Percentiles rank a stretch among this genome's conserved stretches.
These are phyloP conservation scores for Oscarella lobularis DNA, from an alignment of 37 sponge, comb jelly and placozoan species.

Conservation along the genomic window DNA sequence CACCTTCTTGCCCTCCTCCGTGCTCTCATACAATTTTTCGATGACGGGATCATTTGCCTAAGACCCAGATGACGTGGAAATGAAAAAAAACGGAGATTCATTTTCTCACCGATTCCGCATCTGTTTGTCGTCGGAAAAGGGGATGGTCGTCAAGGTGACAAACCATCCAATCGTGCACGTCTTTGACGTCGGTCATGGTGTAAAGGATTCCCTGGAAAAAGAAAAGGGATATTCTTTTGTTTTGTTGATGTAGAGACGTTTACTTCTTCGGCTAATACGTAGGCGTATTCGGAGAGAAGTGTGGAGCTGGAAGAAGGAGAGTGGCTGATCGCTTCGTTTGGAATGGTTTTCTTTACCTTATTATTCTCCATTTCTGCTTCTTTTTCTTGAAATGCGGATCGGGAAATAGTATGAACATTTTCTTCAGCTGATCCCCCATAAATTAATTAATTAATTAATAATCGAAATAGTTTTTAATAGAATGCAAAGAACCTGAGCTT, in stretches of 20 bases:
- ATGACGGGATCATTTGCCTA: conserved; percentile 44
- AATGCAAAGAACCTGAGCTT: conserved; percentile 66
- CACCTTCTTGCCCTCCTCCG: conserved; percentile 97
- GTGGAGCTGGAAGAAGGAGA: conserved; percentile 16
- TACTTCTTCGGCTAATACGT: conserved; percentile 50
- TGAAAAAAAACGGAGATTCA: neutral
- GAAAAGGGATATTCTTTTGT: neutral
- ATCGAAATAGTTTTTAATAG: neutral
- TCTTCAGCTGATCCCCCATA: conserved; percentile 45
- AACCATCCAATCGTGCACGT: conserved; percentile 90
- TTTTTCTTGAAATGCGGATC: conserved; percentile 98
- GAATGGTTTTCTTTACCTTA: conserved; percentile 13
- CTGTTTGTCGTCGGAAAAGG: conserved; percentile 46
- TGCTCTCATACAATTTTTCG: conserved; percentile 33
- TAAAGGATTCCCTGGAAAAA: conserved; percentile 78
- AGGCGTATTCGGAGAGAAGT: conserved; percentile 88
- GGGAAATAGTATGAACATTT: conserved; percentile 93
- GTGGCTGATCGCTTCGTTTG: neutral
- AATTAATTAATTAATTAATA: neutral
- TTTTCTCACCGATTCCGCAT: conserved; percentile 17
- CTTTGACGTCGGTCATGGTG: conserved; percentile 91
- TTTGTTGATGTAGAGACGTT: neutral
- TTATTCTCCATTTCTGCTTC: conserved; percentile 95
- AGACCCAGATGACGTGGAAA: neutral
- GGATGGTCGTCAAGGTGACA: conserved; percentile 53